phyloP scores from a whole-genome alignment of 1,140 invertebrate species.

The Helicoverpa zea region DNA sequence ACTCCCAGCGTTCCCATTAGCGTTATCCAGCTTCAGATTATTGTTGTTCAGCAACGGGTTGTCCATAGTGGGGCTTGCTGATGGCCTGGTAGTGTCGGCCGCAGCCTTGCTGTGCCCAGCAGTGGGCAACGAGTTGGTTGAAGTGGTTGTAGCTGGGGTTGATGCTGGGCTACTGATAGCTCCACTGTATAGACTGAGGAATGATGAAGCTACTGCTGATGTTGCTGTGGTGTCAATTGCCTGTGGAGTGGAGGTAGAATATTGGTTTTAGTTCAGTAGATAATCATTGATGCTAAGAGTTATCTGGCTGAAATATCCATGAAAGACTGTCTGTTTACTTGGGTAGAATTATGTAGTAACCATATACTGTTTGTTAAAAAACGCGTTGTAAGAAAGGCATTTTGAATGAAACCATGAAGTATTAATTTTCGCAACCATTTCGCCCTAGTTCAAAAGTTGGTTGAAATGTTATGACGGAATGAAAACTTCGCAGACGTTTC shows the following conservation, averaged over 20 bases:
- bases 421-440: background rate
- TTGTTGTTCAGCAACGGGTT: conserved; percentile 78
- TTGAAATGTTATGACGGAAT: background rate
- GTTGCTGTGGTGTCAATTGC: conserved; percentile 84
- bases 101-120: conserved; percentile 74
- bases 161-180: conserved; percentile 70
- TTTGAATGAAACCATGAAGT: conserved; percentile 2
- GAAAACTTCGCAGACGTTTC: conserved; percentile 3
- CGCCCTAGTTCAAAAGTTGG: too few species aligned
- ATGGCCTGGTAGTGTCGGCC: conserved; percentile 74
- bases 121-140: conserved; percentile 59
- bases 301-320: too few species aligned
- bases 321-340: too few species aligned
- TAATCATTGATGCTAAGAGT: too few species aligned
- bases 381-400: background rate
- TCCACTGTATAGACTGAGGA: conserved; percentile 83
- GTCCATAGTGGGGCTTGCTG: conserved; percentile 75
- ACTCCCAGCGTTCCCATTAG: conserved; percentile 82
- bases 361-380: background rate
- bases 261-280: too few species aligned
- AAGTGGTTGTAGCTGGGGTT: conserved; percentile 61
- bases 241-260: conserved; percentile 56
- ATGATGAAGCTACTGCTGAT: conserved; percentile 76
- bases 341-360: background rate
- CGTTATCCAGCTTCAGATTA: conserved; percentile 77